Base-by-base conservation (phyloP, 2,888 invertebrate species). In the Nesidiocoris tenuis region DNA sequence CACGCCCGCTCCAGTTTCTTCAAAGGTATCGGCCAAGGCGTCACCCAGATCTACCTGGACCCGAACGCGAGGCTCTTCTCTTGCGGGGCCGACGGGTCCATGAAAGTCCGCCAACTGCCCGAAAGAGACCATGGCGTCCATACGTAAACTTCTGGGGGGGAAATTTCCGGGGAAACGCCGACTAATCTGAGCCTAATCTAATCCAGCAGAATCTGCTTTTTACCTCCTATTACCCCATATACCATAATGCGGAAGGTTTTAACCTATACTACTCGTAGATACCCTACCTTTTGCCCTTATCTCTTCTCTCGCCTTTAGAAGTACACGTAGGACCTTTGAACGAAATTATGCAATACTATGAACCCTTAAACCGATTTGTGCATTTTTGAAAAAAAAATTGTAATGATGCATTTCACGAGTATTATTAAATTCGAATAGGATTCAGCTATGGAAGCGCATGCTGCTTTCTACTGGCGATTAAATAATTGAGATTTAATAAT, bases 1-100 rank as follows among this genome's bases (percentile, higher is more conserved):
- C 99, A 99, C 86, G 93, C 96, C 25, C 89, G 94, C 80, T 95
- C 96, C 79, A 95, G 96, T 78, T 96, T 98, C 88, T 97, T 99
- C 87, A 95, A 97, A 83, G 96, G 96, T 84, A 96, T 96, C 82
- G 96, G 96, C 39, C 95, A 96, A 85, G 96, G 96, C 39, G 98
- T 98, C 59, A 96, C 96, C 64, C 98, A 99, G 85, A 87, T 99
- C 80, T 91, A 94, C 83, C 91, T 98, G 78, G 98, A 98, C 84
- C 89, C 91, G 61, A 90, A 91, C 78, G 92, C 92, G 23, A 90
- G 98, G 65, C 86, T 99, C 81, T 98, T 96, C 86, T 98, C 98
- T 3, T 99, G 99, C 84, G 99, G 99, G 74, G 96, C 97, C 66
- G 99, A 99, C 87, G 98, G 98, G 81, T 97, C 98, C 67, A 94